Percentiles rank a stretch among this genome's conserved stretches.
Evolutionary conservation across 2,113 vertebrate genomes (phyloP).

Genomic region (Oreocharis arfaki): DNA sequence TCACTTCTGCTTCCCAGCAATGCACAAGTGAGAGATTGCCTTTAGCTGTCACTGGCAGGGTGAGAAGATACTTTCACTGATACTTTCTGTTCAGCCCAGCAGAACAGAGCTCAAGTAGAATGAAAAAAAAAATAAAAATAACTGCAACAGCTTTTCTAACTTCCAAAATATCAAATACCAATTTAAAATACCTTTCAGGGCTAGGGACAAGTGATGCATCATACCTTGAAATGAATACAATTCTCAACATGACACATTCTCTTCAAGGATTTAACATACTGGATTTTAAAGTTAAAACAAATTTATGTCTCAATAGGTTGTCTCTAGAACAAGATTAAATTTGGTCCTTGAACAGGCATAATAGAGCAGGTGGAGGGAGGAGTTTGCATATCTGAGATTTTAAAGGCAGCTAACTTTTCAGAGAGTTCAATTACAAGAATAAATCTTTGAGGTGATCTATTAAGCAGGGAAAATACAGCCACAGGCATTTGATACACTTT

Average conservation of each 20-base stretch:
- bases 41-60: background rate
- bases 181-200: background rate
- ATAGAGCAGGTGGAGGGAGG: background rate
- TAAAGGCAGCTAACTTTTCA: slow-evolving; percentile 7
- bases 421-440: background rate
- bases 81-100: background rate
- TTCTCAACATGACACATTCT: background rate
- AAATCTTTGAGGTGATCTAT: background rate
- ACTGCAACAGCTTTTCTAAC: background rate
- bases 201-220: background rate
- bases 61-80: background rate
- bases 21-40: background rate
- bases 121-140: background rate
- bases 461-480: background rate
- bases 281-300: background rate
- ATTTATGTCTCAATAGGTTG: background rate
- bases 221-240: background rate
- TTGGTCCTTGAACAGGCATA: background rate
- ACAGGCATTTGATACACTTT: background rate
- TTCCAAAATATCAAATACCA: background rate
- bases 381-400: background rate
- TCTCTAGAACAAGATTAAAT: background rate
- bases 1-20: background rate
- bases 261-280: background rate
- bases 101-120: background rate